These are phyloP conservation scores for Caligus rogercresseyi DNA, from an alignment of 1,140 invertebrate genomes.

Conservation along the genomic window DNA sequence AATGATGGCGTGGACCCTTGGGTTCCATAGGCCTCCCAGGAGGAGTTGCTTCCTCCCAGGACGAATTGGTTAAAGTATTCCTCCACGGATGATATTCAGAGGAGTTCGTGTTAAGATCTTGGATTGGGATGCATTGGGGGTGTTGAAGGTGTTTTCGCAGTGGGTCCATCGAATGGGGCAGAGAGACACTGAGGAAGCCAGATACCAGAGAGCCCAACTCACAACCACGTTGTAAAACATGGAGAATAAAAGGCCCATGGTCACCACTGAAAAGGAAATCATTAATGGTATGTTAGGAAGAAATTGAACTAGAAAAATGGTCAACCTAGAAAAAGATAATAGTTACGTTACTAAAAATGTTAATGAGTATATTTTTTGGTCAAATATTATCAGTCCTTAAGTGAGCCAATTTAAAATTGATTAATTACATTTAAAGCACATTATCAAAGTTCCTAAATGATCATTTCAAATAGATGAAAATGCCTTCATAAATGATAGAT, in stretches of 20 bases:
- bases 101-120: background rate
- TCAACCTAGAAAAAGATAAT: too few relatives aligned
- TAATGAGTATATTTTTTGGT: too few relatives aligned
- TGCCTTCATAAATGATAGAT: too few relatives aligned
- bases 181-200: background rate
- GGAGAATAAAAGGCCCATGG: conserved; percentile 29
- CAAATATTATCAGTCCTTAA: too few relatives aligned
- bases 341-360: too few relatives aligned
- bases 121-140: background rate
- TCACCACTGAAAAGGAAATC: conserved; percentile 29
- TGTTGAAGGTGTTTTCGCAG: conserved; percentile 7
- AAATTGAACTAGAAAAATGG: too few relatives aligned
- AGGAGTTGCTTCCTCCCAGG: background rate
- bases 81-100: conserved; percentile 10
- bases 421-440: too few relatives aligned
- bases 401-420: too few relatives aligned
- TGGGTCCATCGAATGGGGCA: conserved; percentile 4
- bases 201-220: conserved; percentile 18
- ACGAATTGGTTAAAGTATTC: conserved; percentile 18
- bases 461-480: too few relatives aligned
- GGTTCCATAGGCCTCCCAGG: background rate
- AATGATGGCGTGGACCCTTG: conserved; percentile 27
- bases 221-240: conserved; percentile 20
- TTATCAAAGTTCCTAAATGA: too few relatives aligned
- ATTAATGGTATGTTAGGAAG: too few relatives aligned